Base-by-base conservation (phyloP, 2,113 vertebrate species). In the Daubentonia madagascariensis region DNA sequence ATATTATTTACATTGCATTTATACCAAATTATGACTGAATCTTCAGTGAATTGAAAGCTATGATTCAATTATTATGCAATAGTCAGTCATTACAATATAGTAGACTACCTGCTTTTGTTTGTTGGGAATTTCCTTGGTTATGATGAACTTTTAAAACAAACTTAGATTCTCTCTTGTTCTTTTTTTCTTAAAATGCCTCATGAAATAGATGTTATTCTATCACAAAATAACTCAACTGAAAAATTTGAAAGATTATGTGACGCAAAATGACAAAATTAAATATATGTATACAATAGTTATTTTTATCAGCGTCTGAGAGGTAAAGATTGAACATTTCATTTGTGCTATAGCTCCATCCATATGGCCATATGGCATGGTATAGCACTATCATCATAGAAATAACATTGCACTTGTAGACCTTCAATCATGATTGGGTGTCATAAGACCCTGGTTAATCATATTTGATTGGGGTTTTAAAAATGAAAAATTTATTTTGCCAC, bases 1-100 rank as follows among this genome's bases (percentile, higher is more conserved):
- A 92, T 98, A 98, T 98, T 95, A 98, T 98, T 99, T 98, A 98
- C 61, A 94, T 94, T 98, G 85, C 76, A 98, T 96, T 98, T 95
- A 50, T 35, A 54, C 96, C 94, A 97, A 96, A 96, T 37, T 96
- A 63, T 85, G 54, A 75, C 28, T 43, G 57, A 52, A 63, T 95
- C 94, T 94, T 97, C 16, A 65, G 48, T 97, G 96, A 97, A 75
- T 98, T 98, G 61, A 45, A 97, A 97, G 88, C 87, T 89, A 14
- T 2, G 73, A 85, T 97, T 40, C 63, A 90, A 94, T 91, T 91
- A 57, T 80, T 87, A 1, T 81, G 32, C 84, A 79, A 22, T 81
- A 59, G 76, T 20, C 61, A 59, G 76, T 20, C 61, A 35, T 65
- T 67, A 96, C 65, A 89, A 95, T 96, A 83, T 5, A 1, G 90